Percentiles rank a stretch among this genome's conserved stretches.
These are phyloP conservation scores for Thunnus thynnus DNA, from an alignment of 2,113 vertebrate genomes.

Conservation along the genomic window DNA sequence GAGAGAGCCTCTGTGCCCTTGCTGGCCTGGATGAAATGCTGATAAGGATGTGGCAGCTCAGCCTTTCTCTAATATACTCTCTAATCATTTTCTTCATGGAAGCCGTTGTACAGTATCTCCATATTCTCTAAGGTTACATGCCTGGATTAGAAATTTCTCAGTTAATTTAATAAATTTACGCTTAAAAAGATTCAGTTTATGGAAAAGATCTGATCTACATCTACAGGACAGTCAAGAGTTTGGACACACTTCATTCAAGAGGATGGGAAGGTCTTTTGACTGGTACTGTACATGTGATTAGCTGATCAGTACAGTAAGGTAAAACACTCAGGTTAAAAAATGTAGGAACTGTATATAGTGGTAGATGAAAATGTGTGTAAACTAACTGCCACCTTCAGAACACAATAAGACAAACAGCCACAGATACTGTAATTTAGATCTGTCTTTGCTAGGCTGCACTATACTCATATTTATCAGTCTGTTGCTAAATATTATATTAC, in stretches of 20 bases:
- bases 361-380: neutral
- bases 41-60: conserved; percentile 20
- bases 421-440: no score
- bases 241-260: no score
- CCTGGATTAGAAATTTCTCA: neutral
- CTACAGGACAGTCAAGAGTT: no score
- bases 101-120: neutral
- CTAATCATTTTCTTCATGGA: neutral
- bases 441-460: no score
- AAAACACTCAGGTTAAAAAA: no score
- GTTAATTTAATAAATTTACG: neutral
- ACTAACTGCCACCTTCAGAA: neutral
- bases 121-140: neutral
- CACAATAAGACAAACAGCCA: no score
- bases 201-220: neutral
- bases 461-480: no score
- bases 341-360: neutral
- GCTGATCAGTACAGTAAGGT: no score
- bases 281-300: no score
- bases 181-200: neutral
- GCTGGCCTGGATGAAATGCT: conserved; percentile 46
- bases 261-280: no score
- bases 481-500: no score
- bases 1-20: conserved; percentile 45
- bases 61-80: neutral